Evolutionary conservation across 2,888 invertebrate genomes (phyloP).

Genomic region (Hydriomena furcata): DNA sequence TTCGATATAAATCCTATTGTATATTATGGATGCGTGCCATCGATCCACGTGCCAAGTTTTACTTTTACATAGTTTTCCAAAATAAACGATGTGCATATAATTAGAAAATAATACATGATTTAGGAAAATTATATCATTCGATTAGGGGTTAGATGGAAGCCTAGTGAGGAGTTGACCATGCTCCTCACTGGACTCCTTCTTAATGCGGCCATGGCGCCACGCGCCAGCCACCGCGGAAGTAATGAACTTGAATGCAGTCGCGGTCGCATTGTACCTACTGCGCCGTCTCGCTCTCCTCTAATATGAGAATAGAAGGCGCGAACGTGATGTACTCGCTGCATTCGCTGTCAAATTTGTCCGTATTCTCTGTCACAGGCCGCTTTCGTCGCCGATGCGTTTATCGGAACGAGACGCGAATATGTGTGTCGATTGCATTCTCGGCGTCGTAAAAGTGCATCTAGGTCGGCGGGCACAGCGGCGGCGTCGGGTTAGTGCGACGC

Average conservation of each 20-base stretch:
- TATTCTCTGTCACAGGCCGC: constrained; percentile 82
- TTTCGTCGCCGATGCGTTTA: constrained; percentile 83
- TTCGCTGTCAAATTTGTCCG: constrained; percentile 80
- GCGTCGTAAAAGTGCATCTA: constrained; percentile 82
- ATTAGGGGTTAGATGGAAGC: too few relatives aligned
- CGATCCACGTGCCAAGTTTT: too few relatives aligned
- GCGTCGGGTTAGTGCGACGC: constrained; percentile 74
- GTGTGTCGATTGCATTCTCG: constrained; percentile 81
- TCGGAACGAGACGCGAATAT: constrained; percentile 84
- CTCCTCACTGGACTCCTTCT: too few relatives aligned
- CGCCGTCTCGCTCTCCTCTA: constrained; percentile 69
- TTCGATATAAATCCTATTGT: too few relatives aligned
- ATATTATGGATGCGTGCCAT: too few relatives aligned
- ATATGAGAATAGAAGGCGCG: constrained; percentile 65
- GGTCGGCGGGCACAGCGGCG: constrained; percentile 76
- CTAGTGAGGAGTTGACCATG: too few relatives aligned
- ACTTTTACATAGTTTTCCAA: too few relatives aligned
- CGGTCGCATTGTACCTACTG: constrained; percentile 60
- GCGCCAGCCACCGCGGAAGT: constrained; percentile 76
- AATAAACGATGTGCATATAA: too few relatives aligned
- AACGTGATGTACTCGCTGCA: constrained; percentile 79
- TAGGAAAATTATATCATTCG: too few relatives aligned
- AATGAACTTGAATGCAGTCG: constrained; percentile 83
- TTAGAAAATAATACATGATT: not conserved
- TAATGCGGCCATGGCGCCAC: constrained; percentile 63